phyloP scores from a whole-genome alignment of 2,113 vertebrate species.

The Abramis brama region DNA sequence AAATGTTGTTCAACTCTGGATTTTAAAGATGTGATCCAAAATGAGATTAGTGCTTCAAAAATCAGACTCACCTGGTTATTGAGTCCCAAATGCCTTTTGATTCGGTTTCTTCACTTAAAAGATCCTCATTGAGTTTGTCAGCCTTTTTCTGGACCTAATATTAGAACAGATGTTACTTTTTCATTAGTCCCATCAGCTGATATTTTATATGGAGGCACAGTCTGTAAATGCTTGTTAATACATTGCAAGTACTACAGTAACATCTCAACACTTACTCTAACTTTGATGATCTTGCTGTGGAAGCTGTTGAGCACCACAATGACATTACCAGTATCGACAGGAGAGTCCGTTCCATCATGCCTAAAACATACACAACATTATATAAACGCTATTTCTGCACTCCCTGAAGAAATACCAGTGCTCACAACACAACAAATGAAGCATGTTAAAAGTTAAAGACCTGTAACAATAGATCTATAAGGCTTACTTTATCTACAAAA shows the following conservation, averaged over 20 bases:
- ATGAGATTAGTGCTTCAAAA: not conserved
- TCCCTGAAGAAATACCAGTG: not conserved
- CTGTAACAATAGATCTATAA: not conserved
- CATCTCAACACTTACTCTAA: slow-evolving; percentile 79
- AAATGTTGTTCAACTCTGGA: not conserved
- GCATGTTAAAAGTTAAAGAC: not conserved
- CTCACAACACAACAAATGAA: not conserved
- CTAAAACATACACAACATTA: slow-evolving; percentile 66
- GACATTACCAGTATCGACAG: slow-evolving; percentile 76
- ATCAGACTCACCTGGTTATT: slow-evolving; percentile 72
- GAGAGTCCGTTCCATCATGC: slow-evolving; percentile 90
- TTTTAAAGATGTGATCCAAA: not conserved
- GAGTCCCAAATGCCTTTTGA: slow-evolving; percentile 80
- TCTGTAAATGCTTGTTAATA: not conserved
- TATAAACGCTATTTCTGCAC: not conserved
- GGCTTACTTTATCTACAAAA: not conserved
- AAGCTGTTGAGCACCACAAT: slow-evolving; percentile 89
- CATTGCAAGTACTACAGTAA: not conserved
- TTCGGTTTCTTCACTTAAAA: slow-evolving; percentile 75
- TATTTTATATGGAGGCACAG: not conserved
- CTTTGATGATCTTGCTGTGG: slow-evolving; percentile 94
- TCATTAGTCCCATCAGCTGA: not conserved
- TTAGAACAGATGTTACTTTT: slow-evolving; percentile 1
- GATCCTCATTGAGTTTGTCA: slow-evolving; percentile 79
- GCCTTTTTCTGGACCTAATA: slow-evolving; percentile 79